Evolutionary conservation across 1,140 invertebrate genomes (phyloP).

Genomic region (Lepidurus arcticus): DNA sequence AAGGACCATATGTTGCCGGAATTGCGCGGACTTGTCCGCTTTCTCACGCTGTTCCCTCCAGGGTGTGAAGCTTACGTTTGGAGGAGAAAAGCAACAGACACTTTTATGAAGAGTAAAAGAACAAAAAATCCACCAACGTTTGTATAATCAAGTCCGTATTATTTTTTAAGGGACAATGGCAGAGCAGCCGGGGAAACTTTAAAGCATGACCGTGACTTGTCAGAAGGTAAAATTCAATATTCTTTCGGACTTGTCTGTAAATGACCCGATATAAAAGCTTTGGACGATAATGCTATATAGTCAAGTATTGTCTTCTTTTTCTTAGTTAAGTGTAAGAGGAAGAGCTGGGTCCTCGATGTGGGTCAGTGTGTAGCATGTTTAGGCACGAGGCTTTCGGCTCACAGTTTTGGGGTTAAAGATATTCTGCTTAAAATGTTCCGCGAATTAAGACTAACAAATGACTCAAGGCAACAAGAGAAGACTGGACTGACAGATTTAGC

Average conservation of each 20-base stretch:
- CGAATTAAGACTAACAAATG: neutral
- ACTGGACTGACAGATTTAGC: too few relatives aligned
- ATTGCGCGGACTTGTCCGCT: neutral
- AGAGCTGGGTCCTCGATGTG: neutral
- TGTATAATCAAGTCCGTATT: too few relatives aligned
- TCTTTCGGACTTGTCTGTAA: too few relatives aligned
- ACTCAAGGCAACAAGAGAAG: neutral
- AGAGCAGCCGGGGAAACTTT: too few relatives aligned
- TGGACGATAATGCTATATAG: too few relatives aligned
- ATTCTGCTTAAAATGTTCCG: neutral
- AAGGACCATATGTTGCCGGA: slow-evolving; percentile 14
- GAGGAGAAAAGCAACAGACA: neutral
- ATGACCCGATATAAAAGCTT: too few relatives aligned
- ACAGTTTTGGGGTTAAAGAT: neutral
- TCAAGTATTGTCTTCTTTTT: neutral
- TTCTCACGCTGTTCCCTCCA: neutral
- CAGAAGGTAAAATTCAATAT: too few relatives aligned
- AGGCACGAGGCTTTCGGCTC: neutral
- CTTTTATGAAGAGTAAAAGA: neutral
- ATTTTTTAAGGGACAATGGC: too few relatives aligned
- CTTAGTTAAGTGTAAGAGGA: neutral
- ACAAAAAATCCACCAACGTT: neutral
- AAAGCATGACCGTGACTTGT: too few relatives aligned
- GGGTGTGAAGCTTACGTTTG: neutral
- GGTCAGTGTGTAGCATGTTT: neutral